Conservation (phyloP, 2,113 vertebrate genomes). For the Bufo bufo region DNA sequence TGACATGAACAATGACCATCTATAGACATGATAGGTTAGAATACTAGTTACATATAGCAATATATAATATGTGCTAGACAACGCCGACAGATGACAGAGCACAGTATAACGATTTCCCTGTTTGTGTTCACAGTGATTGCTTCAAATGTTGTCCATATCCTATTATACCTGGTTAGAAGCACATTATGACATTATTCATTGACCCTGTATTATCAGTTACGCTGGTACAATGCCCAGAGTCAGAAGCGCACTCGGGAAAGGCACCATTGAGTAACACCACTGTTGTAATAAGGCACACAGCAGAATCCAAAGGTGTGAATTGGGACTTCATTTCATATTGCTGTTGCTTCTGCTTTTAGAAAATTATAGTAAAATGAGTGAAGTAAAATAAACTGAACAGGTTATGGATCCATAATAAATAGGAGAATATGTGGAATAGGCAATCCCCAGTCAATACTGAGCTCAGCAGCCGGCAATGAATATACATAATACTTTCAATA, state of each 20-base stretch:
- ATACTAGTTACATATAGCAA: background rate
- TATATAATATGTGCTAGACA: too few species aligned
- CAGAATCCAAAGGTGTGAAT: background rate
- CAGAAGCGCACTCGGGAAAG: background rate
- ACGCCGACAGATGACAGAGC: background rate
- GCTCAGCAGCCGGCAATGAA: background rate
- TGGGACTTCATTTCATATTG: background rate
- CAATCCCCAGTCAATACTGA: background rate
- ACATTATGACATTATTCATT: background rate
- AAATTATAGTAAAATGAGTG: background rate
- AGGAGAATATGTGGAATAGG: background rate
- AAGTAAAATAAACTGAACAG: background rate
- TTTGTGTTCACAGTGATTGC: background rate
- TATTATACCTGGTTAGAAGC: background rate
- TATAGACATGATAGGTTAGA: background rate
- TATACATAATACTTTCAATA: background rate
- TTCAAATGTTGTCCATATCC: too few species aligned
- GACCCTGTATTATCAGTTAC: background rate
- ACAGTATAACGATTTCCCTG: background rate
- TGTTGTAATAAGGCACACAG: conserved; percentile 34
- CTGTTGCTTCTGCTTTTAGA: background rate
- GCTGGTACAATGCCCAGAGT: conserved; percentile 15
- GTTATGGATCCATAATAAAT: background rate
- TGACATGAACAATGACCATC: background rate
- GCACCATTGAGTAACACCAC: conserved; percentile 4